These are phyloP conservation scores for Cremastinae sp. DNA, from an alignment of 2,888 invertebrate genomes.

Conservation along the genomic window DNA sequence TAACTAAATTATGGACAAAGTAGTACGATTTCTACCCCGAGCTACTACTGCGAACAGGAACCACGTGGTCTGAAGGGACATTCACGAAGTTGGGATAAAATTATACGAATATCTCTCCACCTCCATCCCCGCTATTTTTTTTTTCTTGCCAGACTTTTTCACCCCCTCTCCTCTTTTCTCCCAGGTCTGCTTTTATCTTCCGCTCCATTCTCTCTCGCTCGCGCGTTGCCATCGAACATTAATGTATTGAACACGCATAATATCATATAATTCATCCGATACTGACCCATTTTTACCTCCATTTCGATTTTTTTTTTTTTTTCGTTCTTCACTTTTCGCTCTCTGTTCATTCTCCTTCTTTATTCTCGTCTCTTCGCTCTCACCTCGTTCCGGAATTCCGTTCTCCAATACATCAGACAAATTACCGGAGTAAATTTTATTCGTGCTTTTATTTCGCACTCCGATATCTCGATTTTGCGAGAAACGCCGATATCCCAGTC, in stretches of 20 bases:
- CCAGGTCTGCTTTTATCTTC: no score
- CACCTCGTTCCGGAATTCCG: slow-evolving; percentile 21
- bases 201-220: slow-evolving; percentile 17
- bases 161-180: not conserved
- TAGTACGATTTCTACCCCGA: slow-evolving; percentile 74
- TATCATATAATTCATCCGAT: slow-evolving; percentile 31
- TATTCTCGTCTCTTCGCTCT: not conserved
- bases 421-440: slow-evolving; percentile 24
- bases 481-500: not conserved
- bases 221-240: slow-evolving; percentile 7
- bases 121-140: not conserved
- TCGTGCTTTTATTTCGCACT: not conserved
- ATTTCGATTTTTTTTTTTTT: not conserved
- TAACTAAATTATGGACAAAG: slow-evolving; percentile 81
- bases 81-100: slow-evolving; percentile 70
- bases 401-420: slow-evolving; percentile 25
- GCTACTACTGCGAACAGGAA: slow-evolving; percentile 11
- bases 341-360: no score
- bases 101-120: slow-evolving; percentile 31
- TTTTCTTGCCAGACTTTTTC: not conserved
- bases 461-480: not conserved
- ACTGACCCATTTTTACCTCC: slow-evolving; percentile 39
- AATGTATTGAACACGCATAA: slow-evolving; percentile 37
- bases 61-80: slow-evolving; percentile 71
- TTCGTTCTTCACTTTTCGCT: no score